Base-by-base conservation (phyloP, 1,140 invertebrate species). In the Ceratosolen fusciceps region DNA sequence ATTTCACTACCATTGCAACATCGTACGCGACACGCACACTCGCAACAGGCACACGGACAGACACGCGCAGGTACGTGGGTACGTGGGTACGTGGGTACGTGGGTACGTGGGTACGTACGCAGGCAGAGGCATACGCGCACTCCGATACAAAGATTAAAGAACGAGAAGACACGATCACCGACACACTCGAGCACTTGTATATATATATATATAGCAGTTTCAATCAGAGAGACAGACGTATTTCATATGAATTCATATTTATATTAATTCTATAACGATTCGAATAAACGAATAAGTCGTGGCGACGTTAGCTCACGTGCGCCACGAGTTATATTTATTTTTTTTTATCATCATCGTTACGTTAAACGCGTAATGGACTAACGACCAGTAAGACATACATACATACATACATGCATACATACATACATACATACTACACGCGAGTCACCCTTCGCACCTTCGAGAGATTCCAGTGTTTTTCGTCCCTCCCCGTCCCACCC, bases 131-230 rank as follows among this genome's bases (percentile, higher is more conserved):
- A 65, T 10, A 65, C 49, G 68, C 71, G 43, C 47, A 68, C 21
- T 74, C 71, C 9, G 49, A 79, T 65, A 9, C 56, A 62, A 37
- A 77, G 24, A 78, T 60, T 39, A 47, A 79, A 79, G 71, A 79
- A 79, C 77, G 58, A 79, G 77, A 74, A 74, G 29, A 79, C 77
- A 74, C 49, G 58, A 16, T 79, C 49, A 74, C 71, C 70, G 54
- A 77, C 58, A 21, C 58, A 24, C 62, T 2, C 34, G 10, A 37
- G 56, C 68, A 62, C n/a, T n/a, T n/a, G n/a, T n/a, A n/a, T n/a
- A n/a, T n/a, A n/a, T n/a, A n/a, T n/a, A n/a, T n/a, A n/a, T n/a
- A n/a, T n/a, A n/a, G n/a, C n/a, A n/a, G n/a, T n/a, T n/a, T n/a
- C n/a, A n/a, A n/a, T n/a, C n/a, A n/a, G n/a, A n/a, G n/a, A n/a